These are phyloP conservation scores for Merops nubicus DNA, from an alignment of 2,113 vertebrate genomes.

Conservation along the genomic window DNA sequence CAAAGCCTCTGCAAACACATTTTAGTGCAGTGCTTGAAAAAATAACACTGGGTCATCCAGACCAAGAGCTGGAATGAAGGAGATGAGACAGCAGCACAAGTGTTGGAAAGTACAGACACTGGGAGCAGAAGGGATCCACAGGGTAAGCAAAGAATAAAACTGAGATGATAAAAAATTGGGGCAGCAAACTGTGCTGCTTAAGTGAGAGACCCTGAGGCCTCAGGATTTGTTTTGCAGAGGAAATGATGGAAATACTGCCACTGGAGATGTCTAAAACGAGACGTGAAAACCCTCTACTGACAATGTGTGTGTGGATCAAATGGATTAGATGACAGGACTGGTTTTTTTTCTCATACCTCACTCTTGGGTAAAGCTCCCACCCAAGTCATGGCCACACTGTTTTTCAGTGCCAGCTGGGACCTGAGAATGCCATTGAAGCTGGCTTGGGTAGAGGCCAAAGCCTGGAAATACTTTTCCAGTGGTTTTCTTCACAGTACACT, in stretches of 20 bases:
- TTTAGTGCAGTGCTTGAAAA: background rate
- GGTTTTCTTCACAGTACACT: background rate
- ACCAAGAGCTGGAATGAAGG: background rate
- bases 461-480: background rate
- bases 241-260: background rate
- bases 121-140: background rate
- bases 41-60: background rate
- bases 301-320: background rate
- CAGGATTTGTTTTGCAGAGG: background rate
- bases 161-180: background rate
- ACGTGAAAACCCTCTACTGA: background rate
- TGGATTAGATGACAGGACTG: background rate
- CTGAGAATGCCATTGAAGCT: background rate
- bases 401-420: background rate
- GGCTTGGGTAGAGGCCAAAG: background rate
- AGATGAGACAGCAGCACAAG: background rate
- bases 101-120: background rate
- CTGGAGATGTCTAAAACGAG: background rate
- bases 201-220: background rate
- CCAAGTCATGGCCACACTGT: background rate
- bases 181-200: background rate
- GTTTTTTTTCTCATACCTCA: background rate
- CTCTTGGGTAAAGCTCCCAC: background rate
- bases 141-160: background rate
- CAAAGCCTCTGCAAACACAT: background rate